phyloP scores from a whole-genome alignment of 35 echinoderm and acorn worm genomes.

The Lytechinus variegatus region DNA sequence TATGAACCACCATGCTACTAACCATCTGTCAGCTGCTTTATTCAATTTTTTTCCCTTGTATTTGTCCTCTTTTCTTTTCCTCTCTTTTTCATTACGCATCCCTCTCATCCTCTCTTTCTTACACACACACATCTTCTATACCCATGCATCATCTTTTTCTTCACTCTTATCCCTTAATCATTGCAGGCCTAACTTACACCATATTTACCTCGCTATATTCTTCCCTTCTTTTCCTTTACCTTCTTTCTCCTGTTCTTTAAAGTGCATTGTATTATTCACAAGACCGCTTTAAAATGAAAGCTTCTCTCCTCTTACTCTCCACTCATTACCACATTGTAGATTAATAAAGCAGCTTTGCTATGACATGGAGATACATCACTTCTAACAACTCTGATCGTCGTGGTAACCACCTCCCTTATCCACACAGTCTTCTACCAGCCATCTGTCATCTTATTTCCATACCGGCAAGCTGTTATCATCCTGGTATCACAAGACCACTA shows the following conservation, averaged over 20 bases:
- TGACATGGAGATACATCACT: conserved; percentile 10
- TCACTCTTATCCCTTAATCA: background rate
- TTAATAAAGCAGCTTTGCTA: background rate
- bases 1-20: background rate
- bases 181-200: background rate
- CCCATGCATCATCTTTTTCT: background rate
- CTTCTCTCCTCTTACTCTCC: background rate
- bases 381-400: background rate
- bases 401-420: background rate
- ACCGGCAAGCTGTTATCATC: conserved; percentile 9
- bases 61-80: background rate
- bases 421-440: background rate
- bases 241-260: background rate
- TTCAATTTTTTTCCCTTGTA: background rate
- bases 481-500: background rate
- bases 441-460: background rate
- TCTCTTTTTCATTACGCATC: background rate
- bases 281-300: too few species aligned
- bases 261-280: too few species aligned
- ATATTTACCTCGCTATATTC: background rate
- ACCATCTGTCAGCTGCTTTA: conserved; percentile 17
- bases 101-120: background rate
- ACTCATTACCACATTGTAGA: background rate
- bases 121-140: background rate
- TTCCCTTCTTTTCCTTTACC: background rate